Evolutionary conservation across 92 coral and sea anemone genomes (phyloP), one percentile per base, ranked within the genome.

Genomic region (Zoanthus sansibaricus): DNA sequence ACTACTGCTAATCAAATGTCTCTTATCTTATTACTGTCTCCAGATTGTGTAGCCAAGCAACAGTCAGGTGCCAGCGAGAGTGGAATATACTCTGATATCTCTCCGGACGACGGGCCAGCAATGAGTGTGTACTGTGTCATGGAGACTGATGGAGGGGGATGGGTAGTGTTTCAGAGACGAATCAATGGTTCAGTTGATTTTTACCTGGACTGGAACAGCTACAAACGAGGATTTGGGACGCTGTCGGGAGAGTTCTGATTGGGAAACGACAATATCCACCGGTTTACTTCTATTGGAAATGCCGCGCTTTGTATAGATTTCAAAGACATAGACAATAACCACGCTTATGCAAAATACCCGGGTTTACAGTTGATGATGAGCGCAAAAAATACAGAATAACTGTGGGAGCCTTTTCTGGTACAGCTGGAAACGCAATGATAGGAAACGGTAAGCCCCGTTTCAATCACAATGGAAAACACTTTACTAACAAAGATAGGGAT

Each of bases 151-250:
- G 42, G 42, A 37, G 42, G 42, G 42, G 42, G 42, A 37, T 37
- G 42, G 42, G 4, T 4, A 37, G 42, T 37, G 2, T 37, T 37
- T 37, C 42, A 37, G 42, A 37, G 42, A 37, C 42, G 42, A 37
- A 37, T 37, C 42, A 37, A 37, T 37, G 42, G 42, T 37, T 37
- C 42, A 37, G 42, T 37, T 37, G 42, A 37, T 1, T 37, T 37
- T 37, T 37, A 37, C 4, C 42, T 37, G 42, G 42, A 37, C 42
- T 37, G 42, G 42, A 37, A 37, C 42, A 37, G 42, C 25, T 64
- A 64, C 71, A 64, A 64, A 64, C 71, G 4, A 64, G 71, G 71
- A 3, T 64, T 64, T 17, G 71, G 71, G 71, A 64, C 71, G 71
- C 71, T 64, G 1, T 13, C 71, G 30, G 71, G 30, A 18, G 71